phyloP scores from a whole-genome alignment of 1,140 invertebrate species.

The Thrips palmi region DNA sequence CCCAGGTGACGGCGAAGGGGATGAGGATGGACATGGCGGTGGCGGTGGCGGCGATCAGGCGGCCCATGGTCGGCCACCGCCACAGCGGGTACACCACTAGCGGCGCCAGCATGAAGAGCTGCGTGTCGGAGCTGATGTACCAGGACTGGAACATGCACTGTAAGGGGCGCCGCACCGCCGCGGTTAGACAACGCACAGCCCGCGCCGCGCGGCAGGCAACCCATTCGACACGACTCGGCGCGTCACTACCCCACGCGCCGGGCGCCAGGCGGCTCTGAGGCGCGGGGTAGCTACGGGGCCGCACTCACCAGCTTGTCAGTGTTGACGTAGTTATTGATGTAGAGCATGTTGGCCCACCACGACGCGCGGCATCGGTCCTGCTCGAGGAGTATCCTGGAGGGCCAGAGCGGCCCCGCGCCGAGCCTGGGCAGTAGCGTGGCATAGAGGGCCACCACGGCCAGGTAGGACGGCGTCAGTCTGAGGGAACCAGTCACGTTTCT shows the following conservation, averaged over 20 bases:
- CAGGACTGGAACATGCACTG: constrained; percentile 42
- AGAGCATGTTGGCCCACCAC: constrained; percentile 73
- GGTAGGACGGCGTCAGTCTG: constrained; percentile 47
- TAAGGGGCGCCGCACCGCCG: too few species aligned
- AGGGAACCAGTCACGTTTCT: constrained; percentile 13
- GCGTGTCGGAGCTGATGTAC: constrained; percentile 45
- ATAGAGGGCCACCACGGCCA: constrained; percentile 43
- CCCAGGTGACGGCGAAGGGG: constrained; percentile 6
- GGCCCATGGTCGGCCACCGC: constrained; percentile 14
- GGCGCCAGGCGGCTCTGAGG: too few species aligned
- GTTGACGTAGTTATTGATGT: constrained; percentile 66
- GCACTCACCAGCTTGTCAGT: constrained; percentile 41
- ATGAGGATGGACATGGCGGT: constrained; percentile 3
- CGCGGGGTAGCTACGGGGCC: too few species aligned
- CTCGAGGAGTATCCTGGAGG: constrained; percentile 33
- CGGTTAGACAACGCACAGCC: too few species aligned
- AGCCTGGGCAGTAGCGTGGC: constrained; percentile 43
- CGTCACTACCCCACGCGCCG: too few species aligned
- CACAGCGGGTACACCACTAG: constrained; percentile 31
- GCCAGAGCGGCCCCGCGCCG: constrained; percentile 46
- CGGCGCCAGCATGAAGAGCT: constrained; percentile 36
- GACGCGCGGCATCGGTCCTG: constrained; percentile 42
- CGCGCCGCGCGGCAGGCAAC: too few species aligned
- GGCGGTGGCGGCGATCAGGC: not conserved
- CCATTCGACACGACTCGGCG: too few species aligned